These are phyloP conservation scores for Pyrrhia umbra DNA, from an alignment of 2,888 invertebrate species.

Conservation along the genomic window DNA sequence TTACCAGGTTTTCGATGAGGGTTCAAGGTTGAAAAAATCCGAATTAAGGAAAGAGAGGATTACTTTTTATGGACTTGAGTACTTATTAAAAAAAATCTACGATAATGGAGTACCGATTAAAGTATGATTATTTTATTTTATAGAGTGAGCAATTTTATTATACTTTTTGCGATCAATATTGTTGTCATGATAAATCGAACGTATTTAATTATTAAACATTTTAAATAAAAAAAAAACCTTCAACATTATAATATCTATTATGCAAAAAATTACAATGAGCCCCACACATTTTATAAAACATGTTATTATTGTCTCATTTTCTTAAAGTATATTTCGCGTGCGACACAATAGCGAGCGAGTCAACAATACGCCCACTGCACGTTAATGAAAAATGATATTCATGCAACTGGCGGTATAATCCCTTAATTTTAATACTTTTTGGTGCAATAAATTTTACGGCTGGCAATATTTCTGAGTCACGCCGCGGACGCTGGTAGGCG, in stretches of 20 bases:
- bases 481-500: constrained; percentile 42
- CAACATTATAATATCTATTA: too few relatives aligned
- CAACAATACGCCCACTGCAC: constrained; percentile 34
- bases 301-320: too few relatives aligned
- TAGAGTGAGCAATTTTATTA: neutral
- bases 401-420: constrained; percentile 57
- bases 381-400: constrained; percentile 65
- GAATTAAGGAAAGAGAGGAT: constrained; percentile 14
- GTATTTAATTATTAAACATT: too few relatives aligned
- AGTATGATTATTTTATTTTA: neutral
- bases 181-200: too few relatives aligned
- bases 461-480: constrained; percentile 58
- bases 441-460: constrained; percentile 64
- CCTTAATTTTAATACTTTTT: constrained; percentile 64
- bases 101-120: constrained; percentile 18
- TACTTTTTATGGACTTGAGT: constrained; percentile 35
- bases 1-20: constrained; percentile 22
- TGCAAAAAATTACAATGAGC: too few relatives aligned
- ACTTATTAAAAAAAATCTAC: constrained; percentile 10
- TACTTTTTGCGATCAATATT: too few relatives aligned
- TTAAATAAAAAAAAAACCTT: too few relatives aligned
- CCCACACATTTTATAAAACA: too few relatives aligned
- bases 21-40: constrained; percentile 43
- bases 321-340: constrained; percentile 18
- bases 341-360: constrained; percentile 34